A percentile compares a stretch with the other conserved stretches of the same genome.
phyloP scores from a whole-genome alignment of 2,888 invertebrate genomes.

The Cryptus viduatorius region DNA sequence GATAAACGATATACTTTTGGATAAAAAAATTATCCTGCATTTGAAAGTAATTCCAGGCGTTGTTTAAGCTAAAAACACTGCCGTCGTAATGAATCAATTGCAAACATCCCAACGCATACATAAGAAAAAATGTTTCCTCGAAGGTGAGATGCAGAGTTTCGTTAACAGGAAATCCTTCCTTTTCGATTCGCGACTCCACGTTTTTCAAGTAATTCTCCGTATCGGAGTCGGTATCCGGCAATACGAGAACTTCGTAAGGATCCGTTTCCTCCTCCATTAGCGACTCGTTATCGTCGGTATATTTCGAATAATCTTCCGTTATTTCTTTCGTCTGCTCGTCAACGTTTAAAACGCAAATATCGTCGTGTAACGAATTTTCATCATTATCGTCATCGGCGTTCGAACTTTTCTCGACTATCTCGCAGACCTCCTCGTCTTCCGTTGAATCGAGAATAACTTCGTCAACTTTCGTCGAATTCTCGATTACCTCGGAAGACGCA shows the following conservation, averaged over 20 bases:
- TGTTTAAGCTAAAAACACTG: constrained; percentile 85
- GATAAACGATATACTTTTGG: constrained; percentile 91
- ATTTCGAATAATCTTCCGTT: constrained; percentile 56
- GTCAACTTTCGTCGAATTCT: constrained; percentile 68
- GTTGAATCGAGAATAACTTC: constrained; percentile 76
- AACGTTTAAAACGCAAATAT: constrained; percentile 49
- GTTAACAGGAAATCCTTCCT: constrained; percentile 87
- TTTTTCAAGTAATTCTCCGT: constrained; percentile 88
- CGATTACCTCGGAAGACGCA: not conserved
- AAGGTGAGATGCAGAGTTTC: constrained; percentile 90
- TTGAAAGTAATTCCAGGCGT: constrained; percentile 88
- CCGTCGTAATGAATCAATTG: constrained; percentile 87
- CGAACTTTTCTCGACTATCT: constrained; percentile 70
- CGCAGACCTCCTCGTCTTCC: constrained; percentile 78
- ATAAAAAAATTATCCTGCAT: constrained; percentile 88
- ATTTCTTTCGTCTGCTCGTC: constrained; percentile 10
- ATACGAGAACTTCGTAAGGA: constrained; percentile 86
- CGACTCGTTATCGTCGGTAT: constrained; percentile 23
- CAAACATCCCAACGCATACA: constrained; percentile 89
- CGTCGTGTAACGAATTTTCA: constrained; percentile 77
- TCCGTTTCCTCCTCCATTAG: constrained; percentile 75
- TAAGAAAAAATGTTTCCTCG: constrained; percentile 92
- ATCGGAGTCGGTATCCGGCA: constrained; percentile 89
- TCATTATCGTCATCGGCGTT: constrained; percentile 72
- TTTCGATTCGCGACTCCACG: constrained; percentile 87